phyloP scores from a whole-genome alignment of 2,888 invertebrate species.

The Agrilus cyanescens region DNA sequence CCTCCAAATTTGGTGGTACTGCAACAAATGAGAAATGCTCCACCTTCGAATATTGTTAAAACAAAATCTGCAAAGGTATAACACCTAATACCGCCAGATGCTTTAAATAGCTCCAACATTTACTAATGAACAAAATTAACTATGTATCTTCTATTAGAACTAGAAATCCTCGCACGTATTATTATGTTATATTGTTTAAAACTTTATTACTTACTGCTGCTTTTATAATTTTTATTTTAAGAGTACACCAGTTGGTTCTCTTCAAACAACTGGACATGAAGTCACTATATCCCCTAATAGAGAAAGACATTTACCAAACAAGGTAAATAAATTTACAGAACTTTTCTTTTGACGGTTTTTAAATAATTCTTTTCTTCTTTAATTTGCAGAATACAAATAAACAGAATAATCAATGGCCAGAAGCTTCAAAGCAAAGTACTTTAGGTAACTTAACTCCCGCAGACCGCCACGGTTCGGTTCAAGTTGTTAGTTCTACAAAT shows the following conservation, averaged over 20 bases:
- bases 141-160: background rate
- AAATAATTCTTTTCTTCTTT: constrained; percentile 1
- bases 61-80: constrained; percentile 76
- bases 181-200: background rate
- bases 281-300: constrained; percentile 82
- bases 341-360: constrained; percentile 4
- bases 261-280: constrained; percentile 87
- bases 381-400: constrained; percentile 46
- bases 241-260: constrained; percentile 87
- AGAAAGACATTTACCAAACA: constrained; percentile 71
- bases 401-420: constrained; percentile 72
- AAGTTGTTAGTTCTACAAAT: constrained; percentile 97
- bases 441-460: constrained; percentile 84
- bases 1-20: constrained; percentile 68
- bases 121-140: background rate
- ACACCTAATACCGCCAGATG: constrained; percentile 26
- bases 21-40: constrained; percentile 72
- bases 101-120: constrained; percentile 1
- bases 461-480: constrained; percentile 93
- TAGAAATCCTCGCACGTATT: background rate
- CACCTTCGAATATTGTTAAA: constrained; percentile 74
- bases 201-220: background rate
- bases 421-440: constrained; percentile 71
- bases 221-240: constrained; percentile 35
- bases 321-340: constrained; percentile 44